Evolutionary conservation across 2,113 vertebrate genomes (phyloP), one percentile per base, ranked within the genome.

Genomic region (Myxocyprinus asiaticus): DNA sequence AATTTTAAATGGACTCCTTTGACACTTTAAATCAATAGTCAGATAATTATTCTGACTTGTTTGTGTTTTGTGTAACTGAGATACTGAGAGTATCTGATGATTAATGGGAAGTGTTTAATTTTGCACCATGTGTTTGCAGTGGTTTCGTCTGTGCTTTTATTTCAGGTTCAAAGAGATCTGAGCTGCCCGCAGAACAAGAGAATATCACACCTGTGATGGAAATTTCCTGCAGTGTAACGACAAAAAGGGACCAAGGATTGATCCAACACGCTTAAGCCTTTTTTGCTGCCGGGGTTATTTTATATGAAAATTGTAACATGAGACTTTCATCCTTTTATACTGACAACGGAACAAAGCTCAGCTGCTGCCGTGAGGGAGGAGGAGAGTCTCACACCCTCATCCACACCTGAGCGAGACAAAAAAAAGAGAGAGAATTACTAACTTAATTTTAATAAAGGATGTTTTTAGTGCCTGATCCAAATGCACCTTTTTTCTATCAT

Each of bases 141-240:
- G 63, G 69, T 55, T 76, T 82, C 61, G 76, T 84, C 76, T 74
- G 22, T 33, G 12, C 63, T 75, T 84, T 86, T 80, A 9, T 86
- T 89, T 22, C 22, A 94, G 93, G 83, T 91, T 89, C 78, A 93
- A 89, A 86, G 90, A 93, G 87, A 87, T 91, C 83, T 94, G 87
- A 94, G 63, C 44, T 4, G 1, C 58, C 4, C 10, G 61, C 12
- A 15, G 33, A 62, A 65, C 74, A 33, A 62, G 44, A 50, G 48
- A 76, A 68, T 15, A 66, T 66, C 64, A 77, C 80, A 83, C 74
- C 78, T 71, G 80, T 58, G 43, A 51, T 0, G 12, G 72, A 81
- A 53, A 62, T 64, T n/a, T 56, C 48, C 22, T 43, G 62, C 67
- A 59, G 67, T 72, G 55, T 70, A 72, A 70, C 74, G 71, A 79